Evolutionary conservation across 1,140 invertebrate species (phyloP).

Genomic region (Chironomus tepperi): DNA sequence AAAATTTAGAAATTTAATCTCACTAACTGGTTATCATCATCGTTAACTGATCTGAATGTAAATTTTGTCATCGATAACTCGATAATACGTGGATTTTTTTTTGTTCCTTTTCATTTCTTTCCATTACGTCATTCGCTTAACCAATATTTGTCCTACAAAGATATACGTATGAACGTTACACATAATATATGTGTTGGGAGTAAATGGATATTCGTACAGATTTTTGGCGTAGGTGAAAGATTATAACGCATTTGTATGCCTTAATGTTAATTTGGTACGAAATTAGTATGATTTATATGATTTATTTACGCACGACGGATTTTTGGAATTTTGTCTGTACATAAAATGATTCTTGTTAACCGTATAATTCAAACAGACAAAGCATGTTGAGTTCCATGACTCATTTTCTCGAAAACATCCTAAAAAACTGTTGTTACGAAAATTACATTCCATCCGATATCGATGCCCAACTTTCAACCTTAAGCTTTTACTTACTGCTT

Average conservation of each 20-base stretch:
- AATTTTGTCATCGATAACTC: background rate
- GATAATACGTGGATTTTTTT: background rate
- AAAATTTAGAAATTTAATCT: constrained; percentile 1
- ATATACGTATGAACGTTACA: background rate
- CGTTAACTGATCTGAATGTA: background rate
- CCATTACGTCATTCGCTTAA: background rate
- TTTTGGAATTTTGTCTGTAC: no score
- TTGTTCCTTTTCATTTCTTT: background rate
- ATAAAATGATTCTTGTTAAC: no score
- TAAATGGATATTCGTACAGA: background rate
- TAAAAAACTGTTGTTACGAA: no score
- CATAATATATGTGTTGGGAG: background rate
- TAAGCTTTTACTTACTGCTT: background rate
- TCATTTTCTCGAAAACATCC: no score
- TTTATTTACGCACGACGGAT: no score
- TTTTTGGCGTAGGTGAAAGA: no score
- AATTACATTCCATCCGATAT: background rate
- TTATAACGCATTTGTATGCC: no score
- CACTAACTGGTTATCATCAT: constrained; percentile 1
- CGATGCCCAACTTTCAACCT: background rate
- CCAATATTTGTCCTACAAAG: background rate
- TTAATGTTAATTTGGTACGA: no score
- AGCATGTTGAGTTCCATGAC: no score
- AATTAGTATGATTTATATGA: no score
- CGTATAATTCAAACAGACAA: background rate